Conservation (phyloP, 2,888 invertebrate species). For the Melanostoma mellinum region DNA sequence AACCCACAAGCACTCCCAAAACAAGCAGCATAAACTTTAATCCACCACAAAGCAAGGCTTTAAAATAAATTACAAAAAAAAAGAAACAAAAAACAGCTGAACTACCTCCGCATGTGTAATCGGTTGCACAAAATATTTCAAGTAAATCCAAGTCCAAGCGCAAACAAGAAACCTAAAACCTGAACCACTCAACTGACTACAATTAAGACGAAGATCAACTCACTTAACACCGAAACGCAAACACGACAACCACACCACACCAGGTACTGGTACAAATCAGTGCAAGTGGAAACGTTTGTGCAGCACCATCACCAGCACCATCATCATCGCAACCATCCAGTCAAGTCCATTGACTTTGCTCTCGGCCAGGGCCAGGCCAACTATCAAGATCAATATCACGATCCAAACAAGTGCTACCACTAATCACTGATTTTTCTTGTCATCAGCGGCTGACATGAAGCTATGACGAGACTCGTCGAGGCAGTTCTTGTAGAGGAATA, state of each 20-base stretch:
- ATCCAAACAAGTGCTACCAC: conserved; percentile 15
- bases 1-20: conserved; percentile 36
- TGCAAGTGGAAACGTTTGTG: conserved; percentile 58
- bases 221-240: conserved; percentile 37
- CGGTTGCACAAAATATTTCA: conserved; percentile 17
- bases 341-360: conserved; percentile 57
- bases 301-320: conserved; percentile 27
- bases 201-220: conserved; percentile 26
- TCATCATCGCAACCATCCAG: conserved; percentile 8
- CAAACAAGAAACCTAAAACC: conserved; percentile 41
- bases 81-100: conserved; percentile 22
- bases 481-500: conserved; percentile 28
- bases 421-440: conserved; percentile 28
- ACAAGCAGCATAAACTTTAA: conserved; percentile 23
- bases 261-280: conserved; percentile 59
- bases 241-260: conserved; percentile 38
- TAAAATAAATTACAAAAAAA: conserved; percentile 36
- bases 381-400: conserved; percentile 53
- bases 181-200: conserved; percentile 46
- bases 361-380: conserved; percentile 28
- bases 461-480: conserved; percentile 56
- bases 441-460: conserved; percentile 38
- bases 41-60: conserved; percentile 20
- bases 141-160: conserved; percentile 10
- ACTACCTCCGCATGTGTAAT: conserved; percentile 45